A percentile compares a stretch with the other conserved stretches of the same genome.
Conservation (phyloP, 2,888 invertebrate species). For the Ecliptopera silaceata region DNA sequence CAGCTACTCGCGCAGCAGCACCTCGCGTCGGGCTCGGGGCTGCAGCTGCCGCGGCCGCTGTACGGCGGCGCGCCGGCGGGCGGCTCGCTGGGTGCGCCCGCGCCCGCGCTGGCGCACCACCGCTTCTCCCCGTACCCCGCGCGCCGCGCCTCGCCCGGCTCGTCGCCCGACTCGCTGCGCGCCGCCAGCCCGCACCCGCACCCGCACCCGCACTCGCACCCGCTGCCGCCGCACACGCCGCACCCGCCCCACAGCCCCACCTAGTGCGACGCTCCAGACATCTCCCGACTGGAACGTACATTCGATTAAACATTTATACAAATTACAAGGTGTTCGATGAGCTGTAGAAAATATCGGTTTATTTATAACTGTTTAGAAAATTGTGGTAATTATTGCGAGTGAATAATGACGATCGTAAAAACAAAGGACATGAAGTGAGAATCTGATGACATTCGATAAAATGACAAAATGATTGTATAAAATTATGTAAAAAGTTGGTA, state of each 20-base stretch:
- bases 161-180: constrained; percentile 85
- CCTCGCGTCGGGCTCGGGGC: constrained; percentile 78
- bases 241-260: constrained; percentile 69
- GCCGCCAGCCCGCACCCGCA: constrained; percentile 73
- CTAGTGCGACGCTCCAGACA: constrained; percentile 56
- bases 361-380: constrained; percentile 3
- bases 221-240: constrained; percentile 63
- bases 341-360: constrained; percentile 7
- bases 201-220: constrained; percentile 57
- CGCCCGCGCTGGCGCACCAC: constrained; percentile 76
- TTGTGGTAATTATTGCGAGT: background rate
- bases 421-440: constrained; percentile 18
- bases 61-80: constrained; percentile 64
- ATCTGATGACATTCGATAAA: constrained; percentile 1
- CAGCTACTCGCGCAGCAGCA: constrained; percentile 87
- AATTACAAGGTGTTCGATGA: constrained; percentile 1
- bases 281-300: constrained; percentile 41
- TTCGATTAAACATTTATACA: background rate
- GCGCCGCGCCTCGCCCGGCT: constrained; percentile 75
- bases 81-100: constrained; percentile 36
- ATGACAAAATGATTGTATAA: constrained; percentile 38
- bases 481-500: constrained; percentile 63
- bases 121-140: constrained; percentile 85
- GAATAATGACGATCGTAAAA: constrained; percentile 31
- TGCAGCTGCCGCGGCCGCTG: constrained; percentile 78